Percentiles rank a stretch among this genome's conserved stretches.
Conservation (phyloP, 2,888 invertebrate genomes). For the Erebia ligea region DNA sequence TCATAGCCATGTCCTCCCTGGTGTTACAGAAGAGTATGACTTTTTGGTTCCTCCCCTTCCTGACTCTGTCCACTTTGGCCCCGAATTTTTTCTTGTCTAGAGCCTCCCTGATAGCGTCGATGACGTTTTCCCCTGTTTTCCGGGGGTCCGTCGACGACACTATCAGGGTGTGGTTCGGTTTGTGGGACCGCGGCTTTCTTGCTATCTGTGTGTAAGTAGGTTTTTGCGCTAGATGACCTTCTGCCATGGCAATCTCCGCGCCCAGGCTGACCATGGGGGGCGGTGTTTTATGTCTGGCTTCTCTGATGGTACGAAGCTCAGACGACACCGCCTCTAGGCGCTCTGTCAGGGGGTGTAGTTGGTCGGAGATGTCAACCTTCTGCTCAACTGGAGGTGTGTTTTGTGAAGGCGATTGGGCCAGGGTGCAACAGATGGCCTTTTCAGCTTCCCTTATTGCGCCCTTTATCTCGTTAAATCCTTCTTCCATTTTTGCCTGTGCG, state of each 20-base stretch:
- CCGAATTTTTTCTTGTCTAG: constrained; percentile 19
- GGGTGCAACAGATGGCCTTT: background rate
- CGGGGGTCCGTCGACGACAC: constrained; percentile 17
- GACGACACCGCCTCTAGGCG: too few species aligned
- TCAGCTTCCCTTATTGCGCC: background rate
- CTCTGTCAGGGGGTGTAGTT: too few species aligned
- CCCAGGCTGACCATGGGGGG: too few species aligned
- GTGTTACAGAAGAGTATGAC: constrained; percentile 23
- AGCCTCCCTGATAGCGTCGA: constrained; percentile 12
- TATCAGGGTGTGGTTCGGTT: constrained; percentile 22
- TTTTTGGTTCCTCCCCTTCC: constrained; percentile 28
- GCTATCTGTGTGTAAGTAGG: background rate
- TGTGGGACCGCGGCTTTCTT: background rate
- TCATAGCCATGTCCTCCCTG: constrained; percentile 10
- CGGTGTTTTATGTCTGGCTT: too few species aligned
- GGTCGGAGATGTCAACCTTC: too few species aligned
- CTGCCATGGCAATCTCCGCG: too few species aligned
- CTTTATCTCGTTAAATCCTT: too few species aligned
- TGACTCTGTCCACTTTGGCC: constrained; percentile 16
- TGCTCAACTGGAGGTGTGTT: too few species aligned
- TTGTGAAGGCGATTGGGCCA: background rate
- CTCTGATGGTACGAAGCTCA: too few species aligned
- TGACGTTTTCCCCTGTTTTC: constrained; percentile 18
- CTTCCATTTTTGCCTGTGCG: too few species aligned
- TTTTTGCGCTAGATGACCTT: too few species aligned